Evolutionary conservation across 2,888 invertebrate genomes (phyloP), one percentile per base, ranked within the genome.

Genomic region (Eilema griseolum): DNA sequence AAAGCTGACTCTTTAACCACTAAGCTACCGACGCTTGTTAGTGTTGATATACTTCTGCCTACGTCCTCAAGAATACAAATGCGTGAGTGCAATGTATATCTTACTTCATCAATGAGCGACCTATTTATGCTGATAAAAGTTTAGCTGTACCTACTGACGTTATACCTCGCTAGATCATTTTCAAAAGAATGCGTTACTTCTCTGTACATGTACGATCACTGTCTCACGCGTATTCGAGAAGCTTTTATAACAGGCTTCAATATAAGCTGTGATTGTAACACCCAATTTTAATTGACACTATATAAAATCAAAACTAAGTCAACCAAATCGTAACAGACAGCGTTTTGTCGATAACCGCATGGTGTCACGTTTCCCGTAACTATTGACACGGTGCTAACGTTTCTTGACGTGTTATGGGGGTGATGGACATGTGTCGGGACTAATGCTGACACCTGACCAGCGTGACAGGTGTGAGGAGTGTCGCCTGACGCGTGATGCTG

Each of bases 281-380:
- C 66, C 64, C 59, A 69, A 66, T 72, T 67, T 68, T 69, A 70
- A 81, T 73, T 74, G 71, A 77, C 66, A 66, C 72, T 71, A 79
- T 74, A 83, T 69, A 66, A 63, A 63, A 72, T 72, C 72, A 69
- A 62, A 31, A 31, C 60, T 66, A 60, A 66, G 26, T 23, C 57
- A 72, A 72, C 85, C 83, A 88, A 89, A 91, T 87, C 82, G 81
- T 81, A 83, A 85, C 80, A 82, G 89, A 90, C 90, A 82, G 81
- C 90, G 86, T 92, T 93, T 93, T 92, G 93, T 93, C 89, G 88
- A 88, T 85, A 86, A 91, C 92, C 92, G 79, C 91, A 90, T 24
- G 78, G 77, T 81, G 69, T 83, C 89, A 83, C 86, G 85, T 89
- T 87, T 87, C 84, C 83, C 89, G 89, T 88, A 86, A 83, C 86